Base-by-base conservation (phyloP, 2,888 invertebrate genomes). In the Lordiphosa fenestrarum region DNA sequence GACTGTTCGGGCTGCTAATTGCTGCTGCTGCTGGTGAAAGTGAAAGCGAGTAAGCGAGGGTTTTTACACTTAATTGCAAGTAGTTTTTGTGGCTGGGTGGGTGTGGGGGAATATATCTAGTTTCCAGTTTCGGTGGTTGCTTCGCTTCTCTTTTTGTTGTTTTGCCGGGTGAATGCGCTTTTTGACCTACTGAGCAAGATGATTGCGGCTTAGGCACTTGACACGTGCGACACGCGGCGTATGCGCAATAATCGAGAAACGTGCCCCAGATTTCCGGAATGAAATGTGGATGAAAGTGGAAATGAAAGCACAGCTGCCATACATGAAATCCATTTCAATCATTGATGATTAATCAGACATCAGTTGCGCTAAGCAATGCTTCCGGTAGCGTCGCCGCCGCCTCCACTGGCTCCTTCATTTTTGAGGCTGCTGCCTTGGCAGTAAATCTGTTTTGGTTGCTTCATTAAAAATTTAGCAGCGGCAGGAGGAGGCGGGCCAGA, bases 341-440 rank as follows among this genome's bases (percentile, higher is more conserved):
- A 82, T 84, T 76, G 82, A 84, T 77, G 82, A 84, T 76, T 81
- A 81, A 84, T 66, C 74, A 66, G 58, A 54, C 74, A 81, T 69
- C 64, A 64, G 64, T 52, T 67, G 69, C 39, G 46, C 66, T 61
- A 47, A 61, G 54, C 60, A 64, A 64, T 53, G 48, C 38, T 49
- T 49, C 48, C 48, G 48, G 48, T 49, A 10, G n/a, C 36, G 48
- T 49, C 10, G n/a, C 36, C 15, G 46, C 19, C n/a, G n/a, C n/a
- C n/a, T n/a, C n/a, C n/a, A n/a, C n/a, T n/a, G n/a, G n/a, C n/a
- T n/a, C n/a, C n/a, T n/a, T n/a, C n/a, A n/a, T 37, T 37, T 62
- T 53, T 54, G 44, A 54, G 53, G 64, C 69, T 30, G 50, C 55
- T 53, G 58, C 41, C 55, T 55, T 59, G 72, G 63, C 33, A 72